Conservation (phyloP, 2,888 invertebrate genomes). For the Euzetes globulus region DNA sequence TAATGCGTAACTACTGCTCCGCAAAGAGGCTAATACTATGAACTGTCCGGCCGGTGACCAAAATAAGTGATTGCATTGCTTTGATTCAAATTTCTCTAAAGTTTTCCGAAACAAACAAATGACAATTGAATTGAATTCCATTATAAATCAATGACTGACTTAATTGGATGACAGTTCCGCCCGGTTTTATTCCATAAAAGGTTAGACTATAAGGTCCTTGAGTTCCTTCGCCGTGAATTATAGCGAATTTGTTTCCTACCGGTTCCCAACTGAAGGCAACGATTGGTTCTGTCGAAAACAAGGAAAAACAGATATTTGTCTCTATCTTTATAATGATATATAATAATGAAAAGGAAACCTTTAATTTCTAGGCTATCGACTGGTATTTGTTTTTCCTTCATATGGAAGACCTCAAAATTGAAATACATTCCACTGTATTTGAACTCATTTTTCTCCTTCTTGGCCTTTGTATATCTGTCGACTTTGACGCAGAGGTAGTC, state of each 20-base stretch:
- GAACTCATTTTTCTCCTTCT: constrained; percentile 71
- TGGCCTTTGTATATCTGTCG: constrained; percentile 77
- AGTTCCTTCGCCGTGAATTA: constrained; percentile 85
- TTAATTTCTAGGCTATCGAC: constrained; percentile 96
- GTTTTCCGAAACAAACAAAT: not conserved
- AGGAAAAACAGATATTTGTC: no score
- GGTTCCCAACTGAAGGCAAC: constrained; percentile 97
- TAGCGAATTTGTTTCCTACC: constrained; percentile 86
- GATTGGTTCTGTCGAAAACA: constrained; percentile 49
- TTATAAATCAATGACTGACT: constrained; percentile 57
- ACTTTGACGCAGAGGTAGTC: constrained; percentile 96
- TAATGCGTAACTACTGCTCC: constrained; percentile 65
- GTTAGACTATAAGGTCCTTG: constrained; percentile 80
- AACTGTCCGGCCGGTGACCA: constrained; percentile 96
- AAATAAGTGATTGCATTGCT: constrained; percentile 75
- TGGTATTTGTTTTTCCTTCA: constrained; percentile 93
- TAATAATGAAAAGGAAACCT: no score
- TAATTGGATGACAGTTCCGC: constrained; percentile 74
- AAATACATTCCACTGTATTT: constrained; percentile 94
- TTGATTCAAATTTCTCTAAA: constrained; percentile 50
- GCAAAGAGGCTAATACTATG: constrained; percentile 81
- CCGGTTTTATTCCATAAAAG: constrained; percentile 84
- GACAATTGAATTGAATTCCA: constrained; percentile 27
- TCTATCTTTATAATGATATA: no score
- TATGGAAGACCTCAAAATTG: constrained; percentile 98